Evolutionary conservation across 2,113 vertebrate genomes (phyloP).

Genomic region (Brachionichthys hirsutus): DNA sequence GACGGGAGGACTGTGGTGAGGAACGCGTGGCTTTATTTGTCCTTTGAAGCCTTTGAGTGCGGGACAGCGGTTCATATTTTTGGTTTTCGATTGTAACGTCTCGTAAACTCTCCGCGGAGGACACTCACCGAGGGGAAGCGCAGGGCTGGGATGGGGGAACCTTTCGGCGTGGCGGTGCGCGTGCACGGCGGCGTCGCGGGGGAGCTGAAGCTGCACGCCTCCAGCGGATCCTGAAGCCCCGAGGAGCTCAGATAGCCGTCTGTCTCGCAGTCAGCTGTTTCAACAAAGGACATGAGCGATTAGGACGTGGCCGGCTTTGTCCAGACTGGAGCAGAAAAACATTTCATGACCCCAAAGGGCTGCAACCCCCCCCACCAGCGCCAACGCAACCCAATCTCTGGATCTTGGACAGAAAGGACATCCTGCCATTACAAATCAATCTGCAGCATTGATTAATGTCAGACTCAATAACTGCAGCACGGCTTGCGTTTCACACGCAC

Average conservation of each 20-base stretch:
- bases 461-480: background rate
- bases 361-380: too few species aligned
- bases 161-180: conserved; percentile 54
- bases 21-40: background rate
- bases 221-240: conserved; percentile 84
- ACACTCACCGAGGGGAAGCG: conserved; percentile 87
- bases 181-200: conserved; percentile 44
- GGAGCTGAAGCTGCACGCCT: conserved; percentile 54
- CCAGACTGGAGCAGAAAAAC: conserved; percentile 17
- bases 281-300: conserved; percentile 54
- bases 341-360: conserved; percentile 12
- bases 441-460: too few species aligned
- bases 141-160: conserved; percentile 70
- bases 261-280: conserved; percentile 91
- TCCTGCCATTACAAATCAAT: too few species aligned
- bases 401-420: background rate
- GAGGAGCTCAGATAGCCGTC: conserved; percentile 93
- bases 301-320: conserved; percentile 51
- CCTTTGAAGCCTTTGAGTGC: background rate
- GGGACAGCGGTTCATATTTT: background rate
- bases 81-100: background rate
- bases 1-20: conserved; percentile 15
- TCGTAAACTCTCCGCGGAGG: background rate
- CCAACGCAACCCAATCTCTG: background rate
- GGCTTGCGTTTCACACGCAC: conserved; percentile 1